These are phyloP conservation scores for Fistularia commersonii DNA, from an alignment of 2,797 vertebrate genomes.

Conservation along the genomic window DNA sequence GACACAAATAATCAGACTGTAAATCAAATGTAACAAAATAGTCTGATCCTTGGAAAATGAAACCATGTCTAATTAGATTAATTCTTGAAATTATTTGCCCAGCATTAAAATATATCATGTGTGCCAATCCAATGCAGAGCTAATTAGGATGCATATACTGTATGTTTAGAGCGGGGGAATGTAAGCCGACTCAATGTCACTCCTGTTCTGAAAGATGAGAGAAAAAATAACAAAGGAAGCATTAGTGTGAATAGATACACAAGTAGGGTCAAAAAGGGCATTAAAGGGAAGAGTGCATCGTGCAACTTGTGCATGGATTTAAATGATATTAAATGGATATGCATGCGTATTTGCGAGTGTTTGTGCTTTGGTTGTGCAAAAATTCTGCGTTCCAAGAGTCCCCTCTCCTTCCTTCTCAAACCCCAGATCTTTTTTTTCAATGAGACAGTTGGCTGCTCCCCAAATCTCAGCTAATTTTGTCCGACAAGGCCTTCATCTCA, in stretches of 20 bases:
- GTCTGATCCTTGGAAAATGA: slow-evolving; percentile 6
- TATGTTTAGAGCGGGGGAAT: slow-evolving; percentile 4
- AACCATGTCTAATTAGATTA: slow-evolving; percentile 2
- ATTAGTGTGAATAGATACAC: slow-evolving; percentile 7
- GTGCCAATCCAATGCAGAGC: slow-evolving; percentile 3
- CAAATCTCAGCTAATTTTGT: slow-evolving; percentile 55
- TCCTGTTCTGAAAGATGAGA: slow-evolving; percentile 15
- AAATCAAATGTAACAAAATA: background rate
- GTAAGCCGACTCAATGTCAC: slow-evolving; percentile 15
- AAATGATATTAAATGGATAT: background rate
- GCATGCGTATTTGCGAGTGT: background rate
- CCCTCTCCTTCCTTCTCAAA: slow-evolving; percentile 9
- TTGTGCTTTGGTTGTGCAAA: slow-evolving; percentile 8
- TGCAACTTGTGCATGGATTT: background rate
- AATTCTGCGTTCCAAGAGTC: slow-evolving; percentile 1
- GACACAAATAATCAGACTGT: slow-evolving; percentile 2
- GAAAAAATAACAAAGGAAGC: slow-evolving; percentile 16
- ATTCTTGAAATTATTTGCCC: slow-evolving; percentile 3
- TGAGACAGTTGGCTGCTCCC: slow-evolving; percentile 39
- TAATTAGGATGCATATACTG: slow-evolving; percentile 6
- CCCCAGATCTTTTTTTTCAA: slow-evolving; percentile 15
- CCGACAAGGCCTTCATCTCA: slow-evolving; percentile 48
- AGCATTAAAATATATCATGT: slow-evolving; percentile 5
- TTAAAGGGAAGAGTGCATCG: background rate
- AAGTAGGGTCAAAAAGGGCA: slow-evolving; percentile 14